Evolutionary conservation across 2,113 vertebrate species (phyloP).

Genomic region (Hydrolagus affinis): DNA sequence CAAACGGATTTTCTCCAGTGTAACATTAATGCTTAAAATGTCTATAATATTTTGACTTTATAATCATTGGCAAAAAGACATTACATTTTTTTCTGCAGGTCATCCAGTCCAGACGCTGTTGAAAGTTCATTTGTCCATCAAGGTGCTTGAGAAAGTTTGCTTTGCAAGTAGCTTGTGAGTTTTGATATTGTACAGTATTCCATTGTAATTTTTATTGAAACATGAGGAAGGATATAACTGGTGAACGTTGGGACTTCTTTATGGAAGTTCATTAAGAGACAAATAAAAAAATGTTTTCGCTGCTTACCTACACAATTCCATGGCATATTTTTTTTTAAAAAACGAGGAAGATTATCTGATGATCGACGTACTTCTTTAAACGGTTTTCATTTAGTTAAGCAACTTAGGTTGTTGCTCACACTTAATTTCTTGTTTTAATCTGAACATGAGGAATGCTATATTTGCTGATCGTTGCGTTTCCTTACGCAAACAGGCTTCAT

Average conservation of each 20-base stretch:
- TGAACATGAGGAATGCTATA: constrained; percentile 19
- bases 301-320: no score
- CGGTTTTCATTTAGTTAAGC: no score
- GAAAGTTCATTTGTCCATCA: constrained; percentile 10
- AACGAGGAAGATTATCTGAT: no score
- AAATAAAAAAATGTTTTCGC: no score
- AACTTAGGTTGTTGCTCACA: no score
- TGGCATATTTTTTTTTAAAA: no score
- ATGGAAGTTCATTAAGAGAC: no score
- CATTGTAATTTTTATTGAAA: neutral
- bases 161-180: neutral
- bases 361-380: no score
- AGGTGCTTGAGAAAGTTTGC: constrained; percentile 7
- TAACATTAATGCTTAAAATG: neutral
- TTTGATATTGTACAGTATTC: constrained; percentile 24
- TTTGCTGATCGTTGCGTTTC: constrained; percentile 26
- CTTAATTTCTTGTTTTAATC: neutral
- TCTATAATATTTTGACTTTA: constrained; percentile 9
- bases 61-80: constrained; percentile 8
- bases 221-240: no score
- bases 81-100: constrained; percentile 19
- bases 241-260: no score
- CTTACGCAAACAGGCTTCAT: constrained; percentile 22
- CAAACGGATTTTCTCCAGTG: no score
- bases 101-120: constrained; percentile 26